Base-by-base conservation (phyloP, 2,797 vertebrate species). In the Pelochelys cantorii region DNA sequence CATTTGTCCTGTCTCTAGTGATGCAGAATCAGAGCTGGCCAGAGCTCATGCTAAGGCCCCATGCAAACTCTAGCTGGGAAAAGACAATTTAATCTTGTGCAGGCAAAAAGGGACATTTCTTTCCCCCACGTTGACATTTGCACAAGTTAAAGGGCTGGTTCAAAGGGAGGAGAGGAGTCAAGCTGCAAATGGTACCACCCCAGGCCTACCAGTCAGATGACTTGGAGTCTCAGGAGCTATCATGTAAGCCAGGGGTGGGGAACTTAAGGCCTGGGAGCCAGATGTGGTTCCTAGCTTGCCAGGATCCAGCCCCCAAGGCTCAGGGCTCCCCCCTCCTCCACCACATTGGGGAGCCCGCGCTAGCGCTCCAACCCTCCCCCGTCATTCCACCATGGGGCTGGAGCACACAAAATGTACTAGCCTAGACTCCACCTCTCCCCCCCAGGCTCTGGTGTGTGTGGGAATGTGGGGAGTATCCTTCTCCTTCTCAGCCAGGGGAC, bases 61-160 rank as follows among this genome's bases (percentile, higher is more conserved):
- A 6, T 1, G 55, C 23, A 89, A 74, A 54, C 13, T 59, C 54
- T 59, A 88, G 68, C 68, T 93, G 86, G 85, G 93, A 94, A 82
- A 0, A 65, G 52, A 34, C 11, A 93, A 83, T 89, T 89, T 88
- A n/a, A 37, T 53, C 85, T 92, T 86, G 79, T 89, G 84, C 0
- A 14, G 48, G 78, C 11, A 71, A 81, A 91, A 56, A 29, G 59
- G 77, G 57, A 31, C 23, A 31, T 77, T 71, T 84, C 22, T 54
- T 29, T 9, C 25, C 57, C 23, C 31, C 31, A 3, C 15, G 82
- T 0, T 42, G 78, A 93, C 90, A 88, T 84, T 78, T 56, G 13
- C 85, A 81, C 20, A 3, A 7, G 5, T 77, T 48, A 11, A 89
- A 90, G 52, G 31, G 57, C 57, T 84, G 82, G 42, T 54, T 56